Conservation (phyloP, 2,888 invertebrate species). For the Pollenia griseotomentosa region DNA sequence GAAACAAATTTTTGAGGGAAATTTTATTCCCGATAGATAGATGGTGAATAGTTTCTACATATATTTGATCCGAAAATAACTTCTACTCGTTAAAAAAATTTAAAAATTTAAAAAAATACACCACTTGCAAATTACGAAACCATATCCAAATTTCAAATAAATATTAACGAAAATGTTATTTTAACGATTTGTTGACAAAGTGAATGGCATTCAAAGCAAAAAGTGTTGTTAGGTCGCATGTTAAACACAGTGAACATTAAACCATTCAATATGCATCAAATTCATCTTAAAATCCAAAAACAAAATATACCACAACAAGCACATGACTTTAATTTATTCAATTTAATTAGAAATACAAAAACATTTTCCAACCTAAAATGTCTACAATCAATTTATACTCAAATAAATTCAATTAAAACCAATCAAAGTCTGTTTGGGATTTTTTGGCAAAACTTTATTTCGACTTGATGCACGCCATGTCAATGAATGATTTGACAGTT, state of each 20-base stretch:
- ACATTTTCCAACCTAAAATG: conserved; percentile 56
- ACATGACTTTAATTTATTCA: conserved; percentile 65
- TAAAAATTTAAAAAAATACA: background rate
- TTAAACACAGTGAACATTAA: conserved; percentile 54
- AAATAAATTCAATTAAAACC: conserved; percentile 75
- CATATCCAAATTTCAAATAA: background rate
- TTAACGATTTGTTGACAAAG: conserved; percentile 52
- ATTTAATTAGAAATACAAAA: conserved; percentile 65
- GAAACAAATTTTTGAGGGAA: no score
- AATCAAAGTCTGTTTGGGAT: conserved; percentile 71
- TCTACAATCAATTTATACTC: conserved; percentile 65
- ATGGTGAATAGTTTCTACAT: no score
- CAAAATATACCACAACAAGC: conserved; percentile 4
- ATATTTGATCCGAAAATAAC: background rate
- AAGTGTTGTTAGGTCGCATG: conserved; percentile 65
- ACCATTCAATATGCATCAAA: conserved; percentile 69
- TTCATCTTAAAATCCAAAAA: conserved; percentile 58
- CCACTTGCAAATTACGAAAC: conserved; percentile 13
- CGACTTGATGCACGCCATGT: conserved; percentile 75
- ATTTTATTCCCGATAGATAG: no score
- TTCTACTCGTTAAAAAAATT: background rate
- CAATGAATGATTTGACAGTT: conserved; percentile 76
- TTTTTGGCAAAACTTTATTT: conserved; percentile 57
- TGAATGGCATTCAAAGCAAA: conserved; percentile 54
- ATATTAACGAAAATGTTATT: conserved; percentile 14